Conservation (phyloP, 2,888 invertebrate species). For the Dryocosmus kuriphilus region DNA sequence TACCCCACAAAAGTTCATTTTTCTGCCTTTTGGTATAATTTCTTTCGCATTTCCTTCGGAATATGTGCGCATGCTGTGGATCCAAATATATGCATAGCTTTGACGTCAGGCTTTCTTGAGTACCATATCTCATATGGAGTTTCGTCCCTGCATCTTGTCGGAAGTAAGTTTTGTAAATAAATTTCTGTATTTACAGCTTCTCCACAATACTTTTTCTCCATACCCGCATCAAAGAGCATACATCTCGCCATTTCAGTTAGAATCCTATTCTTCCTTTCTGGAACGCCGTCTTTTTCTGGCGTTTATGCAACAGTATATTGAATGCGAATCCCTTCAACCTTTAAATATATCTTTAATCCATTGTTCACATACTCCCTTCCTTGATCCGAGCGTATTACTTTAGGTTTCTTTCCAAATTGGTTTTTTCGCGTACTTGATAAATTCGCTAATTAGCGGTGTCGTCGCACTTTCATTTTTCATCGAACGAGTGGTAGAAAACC, state of each 20-base stretch:
- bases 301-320: not conserved
- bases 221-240: not conserved
- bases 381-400: not conserved
- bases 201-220: too few species aligned
- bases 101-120: not conserved
- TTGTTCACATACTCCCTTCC: not conserved
- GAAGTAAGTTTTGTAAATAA: too few species aligned
- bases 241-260: not conserved
- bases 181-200: too few species aligned
- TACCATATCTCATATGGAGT: not conserved
- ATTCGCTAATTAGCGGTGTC: too few species aligned
- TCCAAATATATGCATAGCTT: not conserved
- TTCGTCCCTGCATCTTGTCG: too few species aligned
- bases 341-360: not conserved
- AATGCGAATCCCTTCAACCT: not conserved
- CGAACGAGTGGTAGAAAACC: too few species aligned
- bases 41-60: too few species aligned
- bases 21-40: too few species aligned
- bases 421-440: slow-evolving; percentile 10
- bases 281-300: not conserved
- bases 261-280: not conserved
- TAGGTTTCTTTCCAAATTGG: not conserved
- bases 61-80: too few species aligned
- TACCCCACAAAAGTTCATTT: too few species aligned
- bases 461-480: too few species aligned